Conservation (phyloP, 2,113 vertebrate genomes). For the Ascaphus truei region DNA sequence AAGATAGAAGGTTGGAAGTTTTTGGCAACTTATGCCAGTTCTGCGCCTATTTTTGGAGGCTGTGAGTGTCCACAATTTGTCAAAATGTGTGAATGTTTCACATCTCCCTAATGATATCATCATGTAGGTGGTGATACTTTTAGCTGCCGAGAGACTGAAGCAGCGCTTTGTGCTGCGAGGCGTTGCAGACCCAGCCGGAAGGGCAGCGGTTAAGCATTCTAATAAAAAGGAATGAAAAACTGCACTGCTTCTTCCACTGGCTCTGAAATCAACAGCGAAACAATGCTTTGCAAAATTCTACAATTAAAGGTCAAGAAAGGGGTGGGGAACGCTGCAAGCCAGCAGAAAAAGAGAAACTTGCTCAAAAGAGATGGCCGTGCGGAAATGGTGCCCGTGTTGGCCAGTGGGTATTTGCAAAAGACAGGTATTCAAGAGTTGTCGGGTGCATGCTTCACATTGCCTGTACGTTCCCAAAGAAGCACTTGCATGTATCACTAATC, state of each 20-base stretch:
- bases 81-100: too few relatives aligned
- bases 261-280: background rate
- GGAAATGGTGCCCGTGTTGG: background rate
- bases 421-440: background rate
- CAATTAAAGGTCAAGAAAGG: background rate
- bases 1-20: too few relatives aligned
- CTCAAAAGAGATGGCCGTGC: background rate
- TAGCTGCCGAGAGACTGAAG: too few relatives aligned
- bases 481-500: constrained; percentile 1
- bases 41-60: too few relatives aligned
- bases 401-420: background rate
- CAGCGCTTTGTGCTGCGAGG: too few relatives aligned
- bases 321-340: background rate
- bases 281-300: background rate
- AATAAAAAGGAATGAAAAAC: background rate
- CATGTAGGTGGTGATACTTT: too few relatives aligned
- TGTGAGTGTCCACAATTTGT: too few relatives aligned
- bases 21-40: too few relatives aligned
- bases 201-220: background rate
- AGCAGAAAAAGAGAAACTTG: background rate
- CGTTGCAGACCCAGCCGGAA: too few relatives aligned
- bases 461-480: background rate
- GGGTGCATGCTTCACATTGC: background rate
- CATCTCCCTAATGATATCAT: too few relatives aligned
- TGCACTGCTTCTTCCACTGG: background rate